Conservation (phyloP, 2,888 invertebrate genomes). For the Drosophila meridiana region DNA sequence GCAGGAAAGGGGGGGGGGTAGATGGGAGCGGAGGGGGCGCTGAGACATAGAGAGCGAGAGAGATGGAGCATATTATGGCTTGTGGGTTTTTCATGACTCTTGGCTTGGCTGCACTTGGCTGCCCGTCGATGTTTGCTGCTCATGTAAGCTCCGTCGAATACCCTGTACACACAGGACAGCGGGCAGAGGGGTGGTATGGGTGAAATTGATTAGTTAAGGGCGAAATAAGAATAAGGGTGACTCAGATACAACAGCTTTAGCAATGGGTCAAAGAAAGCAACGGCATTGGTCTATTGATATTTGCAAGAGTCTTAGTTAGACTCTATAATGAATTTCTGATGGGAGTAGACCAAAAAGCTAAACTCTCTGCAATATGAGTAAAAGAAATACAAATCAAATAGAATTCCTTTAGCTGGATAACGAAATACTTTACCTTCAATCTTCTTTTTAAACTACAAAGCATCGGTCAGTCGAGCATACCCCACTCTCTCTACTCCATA, state of each 20-base stretch:
- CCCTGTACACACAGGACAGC: conserved; percentile 18
- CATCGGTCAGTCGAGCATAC: not conserved
- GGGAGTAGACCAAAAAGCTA: no score
- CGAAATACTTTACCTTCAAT: not conserved
- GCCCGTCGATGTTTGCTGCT: conserved; percentile 38
- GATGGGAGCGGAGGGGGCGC: no score
- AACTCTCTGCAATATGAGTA: no score
- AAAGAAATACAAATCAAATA: no score
- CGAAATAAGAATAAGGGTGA: no score
- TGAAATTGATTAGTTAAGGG: no score
- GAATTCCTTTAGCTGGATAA: no score
- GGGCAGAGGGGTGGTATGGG: not conserved
- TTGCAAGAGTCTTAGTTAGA: no score
- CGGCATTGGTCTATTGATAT: no score
- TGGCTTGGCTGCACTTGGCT: conserved; percentile 73
- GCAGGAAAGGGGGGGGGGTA: not conserved
- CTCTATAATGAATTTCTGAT: no score
- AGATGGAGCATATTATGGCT: conserved; percentile 40
- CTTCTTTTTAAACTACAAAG: not conserved
- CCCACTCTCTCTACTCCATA: not conserved
- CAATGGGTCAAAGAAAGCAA: no score
- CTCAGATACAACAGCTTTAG: no score
- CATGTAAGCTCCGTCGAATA: conserved; percentile 21
- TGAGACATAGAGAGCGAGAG: not conserved
- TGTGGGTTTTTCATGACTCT: conserved; percentile 66